phyloP scores from a whole-genome alignment of 2,888 invertebrate genomes.

The Tyria jacobaeae region DNA sequence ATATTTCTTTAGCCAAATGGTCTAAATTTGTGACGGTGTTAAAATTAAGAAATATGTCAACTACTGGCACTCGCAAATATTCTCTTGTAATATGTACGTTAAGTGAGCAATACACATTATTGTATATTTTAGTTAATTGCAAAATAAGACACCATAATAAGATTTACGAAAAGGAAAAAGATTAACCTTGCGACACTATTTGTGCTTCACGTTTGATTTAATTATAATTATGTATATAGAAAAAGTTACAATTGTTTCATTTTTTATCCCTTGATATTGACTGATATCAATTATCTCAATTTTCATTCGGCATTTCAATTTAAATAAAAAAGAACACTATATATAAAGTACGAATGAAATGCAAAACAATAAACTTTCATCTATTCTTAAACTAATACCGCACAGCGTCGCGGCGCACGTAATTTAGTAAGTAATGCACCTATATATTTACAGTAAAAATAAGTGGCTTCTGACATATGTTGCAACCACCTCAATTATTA shows the following conservation, averaged over 20 bases:
- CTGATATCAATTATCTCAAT: neutral
- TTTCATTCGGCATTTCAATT: neutral
- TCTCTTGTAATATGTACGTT: neutral
- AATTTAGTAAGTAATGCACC: constrained; percentile 34
- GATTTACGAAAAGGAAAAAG: constrained; percentile 28
- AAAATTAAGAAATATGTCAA: constrained; percentile 6
- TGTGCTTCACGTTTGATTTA: constrained; percentile 36
- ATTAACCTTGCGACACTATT: constrained; percentile 14
- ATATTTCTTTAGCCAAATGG: neutral
- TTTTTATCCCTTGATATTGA: constrained; percentile 20
- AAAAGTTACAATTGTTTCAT: constrained; percentile 35
- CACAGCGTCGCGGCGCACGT: constrained; percentile 24
- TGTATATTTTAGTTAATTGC: neutral
- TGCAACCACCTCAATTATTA: constrained; percentile 51
- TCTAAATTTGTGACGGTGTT: neutral
- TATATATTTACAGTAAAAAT: constrained; percentile 58
- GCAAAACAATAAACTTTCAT: constrained; percentile 43
- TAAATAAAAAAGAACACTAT: constrained; percentile 43
- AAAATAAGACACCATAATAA: neutral
- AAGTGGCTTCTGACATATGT: constrained; percentile 60
- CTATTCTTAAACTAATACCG: constrained; percentile 27
- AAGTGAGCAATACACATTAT: neutral
- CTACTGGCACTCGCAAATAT: constrained; percentile 11
- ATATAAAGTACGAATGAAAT: constrained; percentile 51
- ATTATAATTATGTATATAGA: constrained; percentile 49